phyloP scores from a whole-genome alignment of 2,888 invertebrate genomes.

The Zele albiditarsus region DNA sequence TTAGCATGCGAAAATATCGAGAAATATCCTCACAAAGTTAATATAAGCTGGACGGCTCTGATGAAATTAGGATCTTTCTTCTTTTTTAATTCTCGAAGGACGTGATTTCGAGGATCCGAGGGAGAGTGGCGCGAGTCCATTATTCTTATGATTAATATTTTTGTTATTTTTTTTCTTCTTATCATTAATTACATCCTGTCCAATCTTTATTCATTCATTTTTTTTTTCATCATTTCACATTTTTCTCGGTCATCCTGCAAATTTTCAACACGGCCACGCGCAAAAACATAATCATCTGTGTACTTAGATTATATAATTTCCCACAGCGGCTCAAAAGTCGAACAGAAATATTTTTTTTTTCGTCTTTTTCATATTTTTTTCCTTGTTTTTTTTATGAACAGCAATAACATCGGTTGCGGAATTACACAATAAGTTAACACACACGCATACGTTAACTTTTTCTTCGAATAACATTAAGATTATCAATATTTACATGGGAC shows the following conservation, averaged over 20 bases:
- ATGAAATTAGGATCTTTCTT: constrained; percentile 71
- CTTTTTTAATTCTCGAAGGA: constrained; percentile 59
- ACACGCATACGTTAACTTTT: constrained; percentile 27
- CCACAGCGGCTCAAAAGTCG: constrained; percentile 18
- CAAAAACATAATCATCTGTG: constrained; percentile 15
- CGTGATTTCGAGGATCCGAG: constrained; percentile 59
- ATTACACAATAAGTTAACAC: constrained; percentile 45
- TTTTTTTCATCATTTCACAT: not conserved
- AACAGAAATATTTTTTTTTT: constrained; percentile 9
- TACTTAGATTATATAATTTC: constrained; percentile 4
- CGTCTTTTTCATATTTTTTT: not conserved
- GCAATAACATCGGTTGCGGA: constrained; percentile 46
- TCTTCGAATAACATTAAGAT: constrained; percentile 37
- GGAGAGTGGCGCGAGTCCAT: constrained; percentile 35
- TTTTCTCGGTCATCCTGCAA: constrained; percentile 42
- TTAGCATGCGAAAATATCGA: constrained; percentile 70
- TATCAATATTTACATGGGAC: constrained; percentile 41
- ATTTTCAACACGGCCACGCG: constrained; percentile 38
- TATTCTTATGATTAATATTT: constrained; percentile 34
- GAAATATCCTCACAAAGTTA: constrained; percentile 70
- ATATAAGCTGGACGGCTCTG: constrained; percentile 71
- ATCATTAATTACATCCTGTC: constrained; percentile 22
- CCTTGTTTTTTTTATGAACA: constrained; percentile 30
- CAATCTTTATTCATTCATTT: constrained; percentile 1
- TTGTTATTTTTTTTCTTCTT: constrained; percentile 32